phyloP scores from a whole-genome alignment of 2,888 invertebrate species.

The Dorcus parallelipipedus region DNA sequence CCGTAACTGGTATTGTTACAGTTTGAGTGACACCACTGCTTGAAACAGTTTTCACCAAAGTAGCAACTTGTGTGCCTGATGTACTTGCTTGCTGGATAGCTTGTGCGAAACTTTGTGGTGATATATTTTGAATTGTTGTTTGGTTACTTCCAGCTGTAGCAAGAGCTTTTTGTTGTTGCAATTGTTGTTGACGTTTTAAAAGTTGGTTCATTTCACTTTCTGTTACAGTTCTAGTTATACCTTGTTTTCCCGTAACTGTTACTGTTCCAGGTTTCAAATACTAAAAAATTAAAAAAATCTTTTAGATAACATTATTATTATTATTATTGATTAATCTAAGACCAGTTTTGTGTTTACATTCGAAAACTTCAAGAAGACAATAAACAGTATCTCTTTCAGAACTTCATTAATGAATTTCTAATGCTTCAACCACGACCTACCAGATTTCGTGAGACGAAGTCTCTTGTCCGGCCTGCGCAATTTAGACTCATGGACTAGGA shows the following conservation, averaged over 20 bases:
- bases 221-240: slow-evolving; percentile 48
- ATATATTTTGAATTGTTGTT: slow-evolving; percentile 41
- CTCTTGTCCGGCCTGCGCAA: too few relatives aligned
- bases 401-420: too few relatives aligned
- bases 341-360: too few relatives aligned
- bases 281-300: slow-evolving; percentile 20
- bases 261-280: slow-evolving; percentile 47
- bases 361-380: too few relatives aligned
- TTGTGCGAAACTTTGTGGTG: slow-evolving; percentile 44
- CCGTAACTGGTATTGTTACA: slow-evolving; percentile 55
- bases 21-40: slow-evolving; percentile 46
- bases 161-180: slow-evolving; percentile 41
- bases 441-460: too few relatives aligned
- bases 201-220: slow-evolving; percentile 56
- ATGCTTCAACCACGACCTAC: too few relatives aligned
- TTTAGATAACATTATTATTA: background rate
- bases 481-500: too few relatives aligned
- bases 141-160: slow-evolving; percentile 34
- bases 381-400: too few relatives aligned
- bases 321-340: too few relatives aligned
- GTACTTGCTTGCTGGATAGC: slow-evolving; percentile 53
- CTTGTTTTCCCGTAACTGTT: slow-evolving; percentile 40
- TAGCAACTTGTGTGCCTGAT: slow-evolving; percentile 57
- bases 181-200: slow-evolving; percentile 48
- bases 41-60: slow-evolving; percentile 61